Conservation (phyloP, 2,113 vertebrate species). For the Xyliphius kryptos region DNA sequence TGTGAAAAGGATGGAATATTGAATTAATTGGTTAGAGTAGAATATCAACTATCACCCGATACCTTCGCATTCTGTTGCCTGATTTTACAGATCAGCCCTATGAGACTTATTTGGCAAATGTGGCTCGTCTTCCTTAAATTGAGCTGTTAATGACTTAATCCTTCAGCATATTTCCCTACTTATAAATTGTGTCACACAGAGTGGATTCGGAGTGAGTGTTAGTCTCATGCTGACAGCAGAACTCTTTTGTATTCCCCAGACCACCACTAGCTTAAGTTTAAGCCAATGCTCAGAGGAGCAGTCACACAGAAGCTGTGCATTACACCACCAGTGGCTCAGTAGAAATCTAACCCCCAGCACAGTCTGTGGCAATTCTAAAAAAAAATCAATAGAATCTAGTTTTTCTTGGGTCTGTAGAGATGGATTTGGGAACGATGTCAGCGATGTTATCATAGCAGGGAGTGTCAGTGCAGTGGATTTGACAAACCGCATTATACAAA, state of each 20-base stretch:
- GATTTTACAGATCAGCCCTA: no score
- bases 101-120: no score
- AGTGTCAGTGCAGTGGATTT: slow-evolving; percentile 72
- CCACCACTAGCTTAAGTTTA: slow-evolving; percentile 42
- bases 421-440: slow-evolving; percentile 70
- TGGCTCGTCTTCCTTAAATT: neutral
- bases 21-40: no score
- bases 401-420: slow-evolving; percentile 57
- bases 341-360: slow-evolving; percentile 47
- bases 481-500: slow-evolving; percentile 29
- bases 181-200: slow-evolving; percentile 3
- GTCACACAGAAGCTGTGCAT: slow-evolving; percentile 33
- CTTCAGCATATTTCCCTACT: slow-evolving; percentile 5
- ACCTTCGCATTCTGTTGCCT: no score
- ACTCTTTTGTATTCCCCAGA: slow-evolving; percentile 22
- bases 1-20: no score
- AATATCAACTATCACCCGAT: no score
- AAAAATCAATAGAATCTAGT: slow-evolving; percentile 63
- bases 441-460: slow-evolving; percentile 61
- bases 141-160: slow-evolving; percentile 11
- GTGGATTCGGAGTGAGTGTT: neutral
- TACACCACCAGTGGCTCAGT: slow-evolving; percentile 54
- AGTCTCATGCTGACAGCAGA: slow-evolving; percentile 13
- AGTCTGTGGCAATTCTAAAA: slow-evolving; percentile 50
- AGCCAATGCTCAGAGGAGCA: slow-evolving; percentile 47